Evolutionary conservation across 2,888 invertebrate genomes (phyloP).

Genomic region (Leptinotarsa peninsularis): DNA sequence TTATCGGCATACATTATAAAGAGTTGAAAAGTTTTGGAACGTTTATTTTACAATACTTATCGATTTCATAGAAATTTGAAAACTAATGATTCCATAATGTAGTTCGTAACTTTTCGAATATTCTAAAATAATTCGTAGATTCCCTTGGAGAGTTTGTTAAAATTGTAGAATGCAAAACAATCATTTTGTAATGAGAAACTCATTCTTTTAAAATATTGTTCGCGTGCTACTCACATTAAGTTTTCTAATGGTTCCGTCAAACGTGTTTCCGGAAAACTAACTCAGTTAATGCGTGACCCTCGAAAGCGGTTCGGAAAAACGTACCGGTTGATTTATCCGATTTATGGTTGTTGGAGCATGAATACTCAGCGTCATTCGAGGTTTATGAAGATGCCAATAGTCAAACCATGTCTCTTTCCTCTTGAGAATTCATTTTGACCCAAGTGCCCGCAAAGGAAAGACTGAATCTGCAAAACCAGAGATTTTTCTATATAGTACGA

Average conservation of each 20-base stretch:
- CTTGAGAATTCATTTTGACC: too few relatives aligned
- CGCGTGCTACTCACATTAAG: neutral
- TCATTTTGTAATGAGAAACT: neutral
- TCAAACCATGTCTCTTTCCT: too few relatives aligned
- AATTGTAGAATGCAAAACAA: neutral
- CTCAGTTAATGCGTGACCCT: neutral
- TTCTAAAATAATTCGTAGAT: too few relatives aligned
- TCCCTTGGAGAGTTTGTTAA: neutral
- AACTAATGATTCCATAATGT: too few relatives aligned
- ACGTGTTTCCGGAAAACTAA: constrained; percentile 11
- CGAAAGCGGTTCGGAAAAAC: neutral
- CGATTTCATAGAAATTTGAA: too few relatives aligned
- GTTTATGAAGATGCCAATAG: neutral
- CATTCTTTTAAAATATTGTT: neutral
- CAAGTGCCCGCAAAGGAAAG: too few relatives aligned
- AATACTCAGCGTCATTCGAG: neutral
- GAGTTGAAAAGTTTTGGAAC: too few relatives aligned
- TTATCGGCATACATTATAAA: too few relatives aligned
- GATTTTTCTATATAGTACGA: too few relatives aligned
- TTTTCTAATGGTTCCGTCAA: neutral
- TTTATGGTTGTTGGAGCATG: neutral
- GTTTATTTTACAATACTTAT: too few relatives aligned
- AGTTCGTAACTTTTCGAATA: too few relatives aligned
- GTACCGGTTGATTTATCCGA: neutral
- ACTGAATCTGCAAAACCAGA: too few relatives aligned